Base-by-base conservation (phyloP, 1,140 invertebrate genomes). In the Hermetia illucens region DNA sequence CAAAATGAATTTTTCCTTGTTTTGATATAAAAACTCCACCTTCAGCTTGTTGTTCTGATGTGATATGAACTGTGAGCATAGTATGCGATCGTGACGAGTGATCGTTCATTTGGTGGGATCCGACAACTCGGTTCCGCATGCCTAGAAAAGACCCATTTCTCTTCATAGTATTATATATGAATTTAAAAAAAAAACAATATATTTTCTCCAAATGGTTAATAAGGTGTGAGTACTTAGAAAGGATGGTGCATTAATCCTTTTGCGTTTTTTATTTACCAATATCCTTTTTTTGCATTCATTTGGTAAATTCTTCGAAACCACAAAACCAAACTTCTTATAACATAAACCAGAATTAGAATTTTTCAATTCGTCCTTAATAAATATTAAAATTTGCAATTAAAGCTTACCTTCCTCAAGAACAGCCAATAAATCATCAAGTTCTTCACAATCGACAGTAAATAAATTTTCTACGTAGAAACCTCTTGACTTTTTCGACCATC, bases 401-500 rank as follows among this genome's bases (percentile, higher is more conserved):
- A 29, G 31, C 51, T 49, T 62, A 82, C 91, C 91, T 79, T 94
- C 91, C 70, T 94, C 89, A 17, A 96, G 65, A 27, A 96, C 90
- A 4, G 89, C 89, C 44, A 92, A 71, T 21, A 95, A 66, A 62
- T 95, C 91, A 48, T 94, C 90, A n/a, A 91, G 64, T 49, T 91
- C 80, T 58, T 91, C 85, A 53, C 91, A 95, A 51, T 93, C 86
- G 0, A 94, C 87, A 2, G 82, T 87, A 59, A 94, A 95, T 1
- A 93, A 68, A 62, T 96, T 95, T 58, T 96, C 91, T 6, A 95
- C 90, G 55, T 93, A 94, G 57, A 95, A 95, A 3, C 89, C 86
- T 32, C 86, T 70, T 6, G 72, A 75, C 55, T 92, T 88, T 58
- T 92, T 92, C 13, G 85, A 86, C 90, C 91, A 95, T 33, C 92